Evolutionary conservation across 1,140 invertebrate genomes (phyloP), one percentile per base, ranked within the genome.

Genomic region (Glossosoma conforme): DNA sequence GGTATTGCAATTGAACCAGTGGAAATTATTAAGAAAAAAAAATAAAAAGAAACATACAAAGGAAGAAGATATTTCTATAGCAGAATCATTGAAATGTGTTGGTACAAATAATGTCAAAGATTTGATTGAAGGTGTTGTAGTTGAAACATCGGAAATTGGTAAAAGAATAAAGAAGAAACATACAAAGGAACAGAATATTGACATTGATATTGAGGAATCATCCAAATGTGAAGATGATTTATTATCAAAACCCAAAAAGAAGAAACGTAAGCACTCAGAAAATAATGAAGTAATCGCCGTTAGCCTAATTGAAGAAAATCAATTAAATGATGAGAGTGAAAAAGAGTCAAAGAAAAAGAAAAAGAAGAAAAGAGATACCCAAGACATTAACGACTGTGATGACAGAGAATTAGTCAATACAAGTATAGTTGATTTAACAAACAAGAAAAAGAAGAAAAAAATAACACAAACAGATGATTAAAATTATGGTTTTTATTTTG

Each of bases 161-260:
- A 45, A 17, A 33, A 15, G n/a, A 14, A 45, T 33, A 33, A 32
- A 45, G 10, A 40, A 40, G 21, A 40, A 48, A 17, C 32, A 47
- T 24, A 47, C 37, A 47, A 37, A 38, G 13, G 20, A 36, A 14
- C 17, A 47, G 38, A 37, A 24, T 5, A 38, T 15, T 18, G 18
- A 13, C 15, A 13, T 38, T 24, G 20, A 36, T 11, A 45, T 6
- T 14, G 18, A 45, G 28, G 17, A 45, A 35, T 4, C n/a, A 35
- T 6, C 28, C 8, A 21, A 6, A 14, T 17, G 13, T 8, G 19
- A 45, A 45, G 20, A 5, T 35, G 44, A 45, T 11, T 14, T 8
- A 11, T 14, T 21, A 35, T 18, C 33, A 35, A 45, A 18, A 14
- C 30, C 44, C 18, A 45, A 45, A 45, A 35, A 45, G 18, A 45